These are phyloP conservation scores for Tiaroga cobitis DNA, from an alignment of 2,797 vertebrate species.

Conservation along the genomic window DNA sequence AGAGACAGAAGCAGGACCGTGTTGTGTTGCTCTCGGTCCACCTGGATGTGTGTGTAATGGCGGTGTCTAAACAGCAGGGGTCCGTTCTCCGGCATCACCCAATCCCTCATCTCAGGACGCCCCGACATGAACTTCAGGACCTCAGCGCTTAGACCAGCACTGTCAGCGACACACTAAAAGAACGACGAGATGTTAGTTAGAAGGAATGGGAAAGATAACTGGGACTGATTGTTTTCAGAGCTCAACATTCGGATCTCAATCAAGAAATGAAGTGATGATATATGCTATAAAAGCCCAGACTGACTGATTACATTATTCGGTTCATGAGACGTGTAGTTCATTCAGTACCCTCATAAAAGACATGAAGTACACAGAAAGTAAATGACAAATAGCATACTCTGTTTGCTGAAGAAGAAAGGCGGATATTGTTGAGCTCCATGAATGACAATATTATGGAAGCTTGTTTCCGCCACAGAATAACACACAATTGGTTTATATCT, in stretches of 20 bases:
- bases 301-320: background rate
- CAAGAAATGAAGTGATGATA: background rate
- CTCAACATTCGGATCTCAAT: background rate
- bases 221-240: background rate
- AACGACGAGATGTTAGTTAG: background rate
- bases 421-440: too few species aligned
- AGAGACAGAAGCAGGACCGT: conserved; percentile 69
- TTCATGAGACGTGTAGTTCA: background rate
- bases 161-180: conserved; percentile 67
- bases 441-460: too few species aligned
- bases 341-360: background rate
- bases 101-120: conserved; percentile 65
- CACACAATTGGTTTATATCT: too few species aligned
- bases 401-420: too few species aligned
- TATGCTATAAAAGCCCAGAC: background rate
- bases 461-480: too few species aligned
- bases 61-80: conserved; percentile 65
- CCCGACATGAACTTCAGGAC: conserved; percentile 53
- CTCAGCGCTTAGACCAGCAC: fast-evolving
- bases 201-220: background rate
- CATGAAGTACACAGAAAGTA: background rate
- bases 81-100: conserved; percentile 60
- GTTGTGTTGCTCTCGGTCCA: conserved; percentile 44
- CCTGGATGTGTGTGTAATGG: conserved; percentile 72
- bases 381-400: background rate